Evolutionary conservation across 2,888 invertebrate genomes (phyloP).

Genomic region (Tuberolachnus salignus): DNA sequence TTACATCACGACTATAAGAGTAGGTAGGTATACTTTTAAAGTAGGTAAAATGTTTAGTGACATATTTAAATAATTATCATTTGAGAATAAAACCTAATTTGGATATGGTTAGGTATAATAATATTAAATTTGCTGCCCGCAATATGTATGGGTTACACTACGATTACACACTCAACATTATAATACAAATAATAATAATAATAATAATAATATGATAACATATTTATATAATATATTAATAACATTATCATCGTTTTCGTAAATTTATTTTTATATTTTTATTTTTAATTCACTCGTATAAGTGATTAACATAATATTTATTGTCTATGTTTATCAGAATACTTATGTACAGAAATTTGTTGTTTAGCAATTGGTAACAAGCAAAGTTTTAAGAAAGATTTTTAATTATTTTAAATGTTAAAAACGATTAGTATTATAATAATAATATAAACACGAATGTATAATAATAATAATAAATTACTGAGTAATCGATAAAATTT

Average conservation of each 20-base stretch:
- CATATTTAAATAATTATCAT: slow-evolving; percentile 18
- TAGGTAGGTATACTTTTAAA: not conserved
- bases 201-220: slow-evolving; percentile 15
- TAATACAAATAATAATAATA: slow-evolving; percentile 48
- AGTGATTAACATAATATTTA: slow-evolving; percentile 45
- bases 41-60: slow-evolving; percentile 11
- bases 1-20: slow-evolving; percentile 16
- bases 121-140: not conserved
- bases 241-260: slow-evolving; percentile 22
- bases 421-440: not conserved
- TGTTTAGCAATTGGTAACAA: slow-evolving; percentile 53
- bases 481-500: not conserved
- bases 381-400: slow-evolving; percentile 24
- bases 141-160: slow-evolving; percentile 18
- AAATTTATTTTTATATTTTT: no score
- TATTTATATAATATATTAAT: slow-evolving; percentile 23
- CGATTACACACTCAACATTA: slow-evolving; percentile 35
- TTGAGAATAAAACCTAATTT: slow-evolving; percentile 15
- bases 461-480: slow-evolving; percentile 20
- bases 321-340: slow-evolving; percentile 49
- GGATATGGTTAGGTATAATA: not conserved
- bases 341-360: slow-evolving; percentile 33
- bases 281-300: not conserved
- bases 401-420: no score
- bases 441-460: slow-evolving; percentile 12